Conservation (phyloP, 2,797 vertebrate species). For the Amazona finschi region DNA sequence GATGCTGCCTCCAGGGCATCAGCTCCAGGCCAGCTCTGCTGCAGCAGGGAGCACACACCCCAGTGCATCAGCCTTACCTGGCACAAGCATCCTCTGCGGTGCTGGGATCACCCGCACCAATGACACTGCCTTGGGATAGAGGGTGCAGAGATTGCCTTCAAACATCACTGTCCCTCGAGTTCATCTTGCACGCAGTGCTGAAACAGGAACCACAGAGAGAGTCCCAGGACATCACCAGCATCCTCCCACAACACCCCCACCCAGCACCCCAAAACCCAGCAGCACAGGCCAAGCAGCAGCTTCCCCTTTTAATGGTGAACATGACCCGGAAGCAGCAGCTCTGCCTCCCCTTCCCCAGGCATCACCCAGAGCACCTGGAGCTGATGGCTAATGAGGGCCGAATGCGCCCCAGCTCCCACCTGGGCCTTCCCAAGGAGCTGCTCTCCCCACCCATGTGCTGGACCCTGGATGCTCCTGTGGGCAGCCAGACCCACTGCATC, state of each 20-base stretch:
- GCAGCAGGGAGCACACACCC: not conserved
- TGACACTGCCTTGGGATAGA: accelerated
- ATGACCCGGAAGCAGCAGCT: not conserved
- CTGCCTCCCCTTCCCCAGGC: not conserved
- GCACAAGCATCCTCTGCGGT: accelerated
- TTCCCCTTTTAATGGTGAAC: not conserved
- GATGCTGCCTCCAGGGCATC: accelerated
- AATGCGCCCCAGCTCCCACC: not conserved
- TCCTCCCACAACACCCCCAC: accelerated
- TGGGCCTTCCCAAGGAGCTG: not conserved
- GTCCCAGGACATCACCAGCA: accelerated
- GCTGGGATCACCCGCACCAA: accelerated
- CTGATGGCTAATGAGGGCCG: not conserved
- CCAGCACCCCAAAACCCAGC: not conserved
- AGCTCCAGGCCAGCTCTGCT: not conserved
- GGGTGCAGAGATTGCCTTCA: not conserved
- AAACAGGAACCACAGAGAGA: not conserved
- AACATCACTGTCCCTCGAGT: accelerated
- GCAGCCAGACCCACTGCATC: accelerated
- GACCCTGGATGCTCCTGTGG: accelerated
- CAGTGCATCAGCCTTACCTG: accelerated
- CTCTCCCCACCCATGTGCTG: not conserved
- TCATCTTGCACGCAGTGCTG: accelerated
- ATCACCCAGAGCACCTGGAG: not conserved
- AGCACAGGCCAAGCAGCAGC: accelerated